Evolutionary conservation across 2,888 invertebrate species (phyloP), one percentile per base, ranked within the genome.

Genomic region (Drosophila recens): DNA sequence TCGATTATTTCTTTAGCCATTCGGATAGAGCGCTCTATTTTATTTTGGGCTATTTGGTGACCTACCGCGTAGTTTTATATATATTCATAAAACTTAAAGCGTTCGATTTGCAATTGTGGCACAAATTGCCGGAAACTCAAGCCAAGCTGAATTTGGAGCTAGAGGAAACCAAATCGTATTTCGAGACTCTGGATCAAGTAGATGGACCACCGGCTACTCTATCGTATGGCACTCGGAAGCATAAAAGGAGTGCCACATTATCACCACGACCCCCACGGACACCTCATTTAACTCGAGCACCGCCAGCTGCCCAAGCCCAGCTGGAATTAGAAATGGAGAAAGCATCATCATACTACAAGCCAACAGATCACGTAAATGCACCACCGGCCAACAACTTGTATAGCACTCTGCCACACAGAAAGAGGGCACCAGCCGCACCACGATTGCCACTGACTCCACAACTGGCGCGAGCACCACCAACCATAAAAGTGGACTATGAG

Each of bases 31-130:
- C 15, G 8, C 3, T 61, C 8, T 72, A 64, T 27, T 5, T 68
- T 1, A 76, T 75, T 17, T 0, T 34, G 11, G 72, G 59, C 1
- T 75, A 76, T 36, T 17, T 76, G 33, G 20, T 49, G n/a, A 4
- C 15, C 6, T 67, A 62, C 30, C 61, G 56, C 1, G 43, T 68
- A 10, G 5, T n/a, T 5, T 3, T 42, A 4, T 68, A 43, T 8
- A 5, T 54, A 11, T 59, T 59, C 8, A 11, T 45, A 0, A n/a
- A 23, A 10, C 5, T 76, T 0, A 42, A 68, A 20, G 27, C 20
- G 0, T 9, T 52, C 1, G n/a, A 76, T 15, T 5, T 72, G 8
- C 8, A 2, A 4, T 8, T 76, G 8, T 76, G 77, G 75, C 9
- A 34, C 34, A 30, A 0, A 0, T n/a, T 68, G 17, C 43, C 13